Evolutionary conservation across 1,140 invertebrate species (phyloP).

Genomic region (Panulirus ornatus): DNA sequence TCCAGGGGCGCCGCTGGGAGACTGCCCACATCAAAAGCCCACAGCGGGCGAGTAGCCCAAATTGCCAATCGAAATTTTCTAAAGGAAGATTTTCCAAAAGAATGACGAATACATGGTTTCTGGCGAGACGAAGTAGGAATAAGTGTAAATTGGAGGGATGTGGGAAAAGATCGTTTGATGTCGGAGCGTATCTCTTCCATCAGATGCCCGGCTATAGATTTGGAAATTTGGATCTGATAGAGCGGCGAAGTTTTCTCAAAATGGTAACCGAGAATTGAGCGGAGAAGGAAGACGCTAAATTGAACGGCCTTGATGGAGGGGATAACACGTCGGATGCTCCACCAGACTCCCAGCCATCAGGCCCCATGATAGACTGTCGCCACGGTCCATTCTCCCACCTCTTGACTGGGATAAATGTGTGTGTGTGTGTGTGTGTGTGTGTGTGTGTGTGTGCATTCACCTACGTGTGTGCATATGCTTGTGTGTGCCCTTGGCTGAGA

Average conservation of each 20-base stretch:
- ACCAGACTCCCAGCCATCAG: neutral
- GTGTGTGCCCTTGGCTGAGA: too few species aligned
- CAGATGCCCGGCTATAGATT: conserved; percentile 65
- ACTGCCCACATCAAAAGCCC: conserved; percentile 60
- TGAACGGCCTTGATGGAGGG: conserved; percentile 68
- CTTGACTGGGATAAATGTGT: too few species aligned
- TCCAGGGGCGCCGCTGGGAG: too few species aligned
- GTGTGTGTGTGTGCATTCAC: too few species aligned
- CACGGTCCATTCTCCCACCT: neutral
- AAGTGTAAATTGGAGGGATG: conserved; percentile 68
- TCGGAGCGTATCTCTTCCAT: conserved; percentile 45
- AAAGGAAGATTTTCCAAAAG: conserved; percentile 72
- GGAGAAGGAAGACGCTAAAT: conserved; percentile 68
- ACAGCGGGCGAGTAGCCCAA: conserved; percentile 65
- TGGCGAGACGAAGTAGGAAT: conserved; percentile 71
- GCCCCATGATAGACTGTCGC: neutral
- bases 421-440: conserved; percentile 5
- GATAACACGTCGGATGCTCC: conserved; percentile 35
- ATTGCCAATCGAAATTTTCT: conserved; percentile 73
- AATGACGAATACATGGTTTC: conserved; percentile 73
- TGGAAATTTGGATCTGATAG: conserved; percentile 68
- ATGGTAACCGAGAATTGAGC: conserved; percentile 67
- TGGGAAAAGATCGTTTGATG: conserved; percentile 53
- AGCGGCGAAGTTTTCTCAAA: conserved; percentile 68
- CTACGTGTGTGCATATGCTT: neutral